These are phyloP conservation scores for Chaitophorus viminalis DNA, from an alignment of 2,888 invertebrate genomes.

Conservation along the genomic window DNA sequence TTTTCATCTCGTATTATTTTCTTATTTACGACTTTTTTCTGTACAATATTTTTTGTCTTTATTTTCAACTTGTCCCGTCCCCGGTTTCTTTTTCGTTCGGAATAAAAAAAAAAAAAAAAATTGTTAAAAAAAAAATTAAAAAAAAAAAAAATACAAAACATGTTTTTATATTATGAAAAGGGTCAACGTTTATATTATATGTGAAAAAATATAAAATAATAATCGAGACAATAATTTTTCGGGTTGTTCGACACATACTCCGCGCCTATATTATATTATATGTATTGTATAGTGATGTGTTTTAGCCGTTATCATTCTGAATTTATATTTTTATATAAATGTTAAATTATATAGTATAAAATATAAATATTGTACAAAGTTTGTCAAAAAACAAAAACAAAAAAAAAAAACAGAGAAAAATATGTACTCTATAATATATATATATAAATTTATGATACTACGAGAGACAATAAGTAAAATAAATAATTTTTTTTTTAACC, in stretches of 20 bases:
- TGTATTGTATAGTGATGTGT: slow-evolving; percentile 36
- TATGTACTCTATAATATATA: not conserved
- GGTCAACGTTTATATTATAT: slow-evolving; percentile 27
- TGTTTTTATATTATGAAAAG: slow-evolving; percentile 31
- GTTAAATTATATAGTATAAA: slow-evolving; percentile 46
- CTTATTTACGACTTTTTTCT: not conserved
- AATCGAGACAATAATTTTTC: slow-evolving; percentile 61
- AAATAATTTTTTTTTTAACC: slow-evolving; percentile 38
- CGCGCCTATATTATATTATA: not conserved
- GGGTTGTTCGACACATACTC: slow-evolving; percentile 44
- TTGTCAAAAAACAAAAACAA: not conserved
- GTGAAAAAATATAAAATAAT: slow-evolving; percentile 17
- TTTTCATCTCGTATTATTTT: not conserved
- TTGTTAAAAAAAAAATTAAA: slow-evolving; percentile 2
- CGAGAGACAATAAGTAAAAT: slow-evolving; percentile 56
- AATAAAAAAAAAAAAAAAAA: not conserved
- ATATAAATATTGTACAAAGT: slow-evolving; percentile 45
- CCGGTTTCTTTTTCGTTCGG: not conserved
- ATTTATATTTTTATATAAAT: slow-evolving; percentile 61
- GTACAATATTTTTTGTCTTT: not conserved
- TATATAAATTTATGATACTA: slow-evolving; percentile 27
- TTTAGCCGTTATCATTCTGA: slow-evolving; percentile 56
- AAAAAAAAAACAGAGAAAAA: not conserved
- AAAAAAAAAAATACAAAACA: not conserved
- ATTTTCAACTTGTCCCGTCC: not conserved